Base-by-base conservation (phyloP, 2,797 vertebrate genomes). In the Ctenopoma kingsleyae region DNA sequence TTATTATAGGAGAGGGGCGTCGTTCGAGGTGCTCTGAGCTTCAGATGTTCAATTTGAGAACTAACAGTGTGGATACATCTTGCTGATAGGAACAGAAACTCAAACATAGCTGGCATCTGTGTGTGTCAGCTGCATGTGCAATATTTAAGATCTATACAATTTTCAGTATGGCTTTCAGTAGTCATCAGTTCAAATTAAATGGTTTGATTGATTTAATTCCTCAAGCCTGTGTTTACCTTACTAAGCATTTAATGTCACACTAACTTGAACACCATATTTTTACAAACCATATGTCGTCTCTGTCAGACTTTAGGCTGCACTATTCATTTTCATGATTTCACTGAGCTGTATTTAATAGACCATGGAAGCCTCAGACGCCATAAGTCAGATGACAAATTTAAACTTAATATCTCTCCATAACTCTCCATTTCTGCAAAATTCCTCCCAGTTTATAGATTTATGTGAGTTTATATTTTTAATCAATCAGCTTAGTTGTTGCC, bases 311-410 rank as follows among this genome's bases (percentile, higher is more conserved):
- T 40, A 75, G 75, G 65, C 70, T 64, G 56, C 44, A 15, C 70
- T 70, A 76, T 90, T 89, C 82, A 83, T 85, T 87, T 80, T 74
- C 76, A 80, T 85, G 78, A 82, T 89, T 87, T 83, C 73, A 48
- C 80, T 77, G 73, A 86, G 82, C 65, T 62, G 55, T 53, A 86
- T 89, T 85, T 88, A 87, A 90, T 84, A 76, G 83, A 76, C 80
- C 70, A 38, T 82, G 80, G 57, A 71, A 71, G 73, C 57, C 74
- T 86, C 52, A 77, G 81, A 85, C 68, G 54, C 57, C 58, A 80
- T 82, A 81, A 85, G 80, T 89, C 86, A 87, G 71, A 71, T 0
- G 62, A 76, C 72, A 83, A 86, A 87, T 83, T 74, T 46, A 46
- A 47, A 70, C 49, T 71, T 67, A 74, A 80, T 81, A 78, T 64